Percentiles rank a stretch among this genome's conserved stretches.
Conservation (phyloP, 2,113 vertebrate species). For the Crotalus tigris region DNA sequence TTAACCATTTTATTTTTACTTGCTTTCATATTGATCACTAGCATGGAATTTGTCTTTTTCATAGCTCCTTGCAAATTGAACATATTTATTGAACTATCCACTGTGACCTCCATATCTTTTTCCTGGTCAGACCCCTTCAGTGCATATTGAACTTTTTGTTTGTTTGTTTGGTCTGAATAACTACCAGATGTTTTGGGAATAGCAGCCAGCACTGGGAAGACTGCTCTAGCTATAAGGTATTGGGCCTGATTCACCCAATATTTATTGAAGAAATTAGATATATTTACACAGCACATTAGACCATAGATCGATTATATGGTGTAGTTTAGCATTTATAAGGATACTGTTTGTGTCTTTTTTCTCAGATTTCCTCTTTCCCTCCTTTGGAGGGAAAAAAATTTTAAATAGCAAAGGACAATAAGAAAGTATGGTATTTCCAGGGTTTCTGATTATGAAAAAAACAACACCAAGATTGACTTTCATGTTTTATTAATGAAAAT, state of each 20-base stretch:
- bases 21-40: background rate
- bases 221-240: background rate
- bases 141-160: background rate
- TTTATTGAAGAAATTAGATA: background rate
- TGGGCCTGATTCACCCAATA: background rate
- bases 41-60: background rate
- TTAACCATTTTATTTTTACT: background rate
- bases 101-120: background rate
- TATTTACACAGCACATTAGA: background rate
- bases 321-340: background rate
- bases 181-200: background rate
- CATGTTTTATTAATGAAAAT: constrained; percentile 7
- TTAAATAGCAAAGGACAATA: background rate
- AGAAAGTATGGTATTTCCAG: background rate
- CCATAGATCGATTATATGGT: background rate
- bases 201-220: background rate
- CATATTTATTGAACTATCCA: background rate
- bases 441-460: background rate
- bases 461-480: background rate
- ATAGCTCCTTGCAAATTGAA: background rate
- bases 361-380: background rate
- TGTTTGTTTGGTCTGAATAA: background rate
- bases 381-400: background rate
- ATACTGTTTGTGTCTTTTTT: background rate
- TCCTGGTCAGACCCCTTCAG: background rate